Evolutionary conservation across 2,113 vertebrate species (phyloP), one percentile per base, ranked within the genome.

Genomic region (Melozone crissalis): DNA sequence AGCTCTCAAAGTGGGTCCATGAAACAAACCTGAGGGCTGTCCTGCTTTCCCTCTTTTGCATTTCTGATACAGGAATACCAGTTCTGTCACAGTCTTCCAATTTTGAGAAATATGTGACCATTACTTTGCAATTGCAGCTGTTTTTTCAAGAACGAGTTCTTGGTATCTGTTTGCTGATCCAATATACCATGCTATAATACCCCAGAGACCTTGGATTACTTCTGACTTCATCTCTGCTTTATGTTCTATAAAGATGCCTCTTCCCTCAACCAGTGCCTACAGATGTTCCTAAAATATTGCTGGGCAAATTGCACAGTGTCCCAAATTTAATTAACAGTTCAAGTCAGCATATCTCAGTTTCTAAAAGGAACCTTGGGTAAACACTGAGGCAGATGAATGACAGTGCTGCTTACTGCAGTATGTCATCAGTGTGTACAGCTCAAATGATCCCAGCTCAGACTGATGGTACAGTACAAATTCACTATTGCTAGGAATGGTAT

Each of bases 321-420:
- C 23, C 15, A 7, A 84, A 93, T 95, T 92, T 87, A 94, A 96
- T 97, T 96, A 97, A 94, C 76, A 84, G 57, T 72, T 95, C 83
- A 72, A 89, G 76, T 46, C 92, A 92, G 44, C 26, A 20, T 55
- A 78, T 68, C 65, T 87, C 62, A 89, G 93, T 90, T 95, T 93
- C 68, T 67, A 49, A 93, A 90, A 90, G 58, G 47, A 28, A 62
- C 63, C 63, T 91, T 37, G 37, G 47, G 85, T 65, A 90, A 96
- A 84, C 44, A 41, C 15, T 77, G 91, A 80, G 84, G 58, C 49
- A 54, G 79, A 83, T 87, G 76, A 95, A 89, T 65, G 85, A 58
- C 61, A 65, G 41, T 30, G 52, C 30, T 78, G 26, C 52, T 90
- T 81, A 49, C 54, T 1, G 9, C 44, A 90, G 14, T 78, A 92